Evolutionary conservation across 2,113 vertebrate genomes (phyloP), one percentile per base, ranked within the genome.

Genomic region (Hyaena hyaena): DNA sequence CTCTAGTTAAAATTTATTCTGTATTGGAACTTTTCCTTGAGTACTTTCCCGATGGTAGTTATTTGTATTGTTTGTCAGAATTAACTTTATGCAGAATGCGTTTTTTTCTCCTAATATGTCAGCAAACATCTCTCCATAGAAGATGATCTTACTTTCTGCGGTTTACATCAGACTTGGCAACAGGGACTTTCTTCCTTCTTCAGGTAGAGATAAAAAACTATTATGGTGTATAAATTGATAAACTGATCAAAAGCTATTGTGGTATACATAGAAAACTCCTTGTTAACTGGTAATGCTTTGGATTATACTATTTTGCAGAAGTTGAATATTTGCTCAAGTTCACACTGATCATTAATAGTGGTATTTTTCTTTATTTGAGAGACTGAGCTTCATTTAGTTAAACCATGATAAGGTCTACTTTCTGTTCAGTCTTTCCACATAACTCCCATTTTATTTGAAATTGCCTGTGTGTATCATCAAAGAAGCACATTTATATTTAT

Each of bases 321-420:
- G 19, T 12, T 92, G 35, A 69, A 3, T 92, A 92, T 69, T 53
- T 82, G 17, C 43, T 93, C 21, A 95, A 82, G 33, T 66, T 93
- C 28, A 50, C 5, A 76, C 4, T 31, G 7, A 58, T 63, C 43
- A 11, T 33, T 58, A 93, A 93, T 10, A 53, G 16, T 63, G 2
- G 43, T 14, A 58, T 55, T 50, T 90, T 74, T 53, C 12, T 55
- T 90, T 39, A 39, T 45, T 96, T 85, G 16, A 79, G 53, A 84
- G 48, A 80, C 45, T 8, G 26, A 95, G 1, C 39, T 95, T 8
- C 88, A 39, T 8, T 97, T 97, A 71, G 90, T 91, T 97, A 74
- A 73, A 83, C 21, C 5, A 68, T 83, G 45, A 93, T 84, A 55
- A 21, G 8, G 1, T 84, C 0, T 96, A 3, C 31, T 95, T 93